Evolutionary conservation across 2,113 vertebrate species (phyloP).

Genomic region (Tachycineta bicolor): DNA sequence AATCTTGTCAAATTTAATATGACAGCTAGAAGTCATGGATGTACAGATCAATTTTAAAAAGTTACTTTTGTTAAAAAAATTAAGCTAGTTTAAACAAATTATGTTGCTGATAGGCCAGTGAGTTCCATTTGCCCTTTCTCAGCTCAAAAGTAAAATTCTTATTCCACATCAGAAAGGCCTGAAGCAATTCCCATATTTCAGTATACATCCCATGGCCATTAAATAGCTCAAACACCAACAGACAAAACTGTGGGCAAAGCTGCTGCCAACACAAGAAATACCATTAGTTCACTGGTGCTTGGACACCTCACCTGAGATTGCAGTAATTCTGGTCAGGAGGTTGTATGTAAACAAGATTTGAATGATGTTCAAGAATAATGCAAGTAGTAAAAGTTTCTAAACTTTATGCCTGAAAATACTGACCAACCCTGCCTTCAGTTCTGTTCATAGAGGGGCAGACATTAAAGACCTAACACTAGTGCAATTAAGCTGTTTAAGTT

Average conservation of each 20-base stretch:
- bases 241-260: not conserved
- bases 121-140: not conserved
- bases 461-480: not conserved
- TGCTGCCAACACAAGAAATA: not conserved
- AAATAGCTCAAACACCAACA: not conserved
- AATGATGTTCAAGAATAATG: not conserved
- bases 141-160: not conserved
- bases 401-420: not conserved
- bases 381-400: not conserved
- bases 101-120: not conserved
- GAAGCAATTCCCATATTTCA: not conserved
- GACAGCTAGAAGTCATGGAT: not conserved
- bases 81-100: not conserved
- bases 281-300: not conserved
- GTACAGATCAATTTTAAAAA: not conserved
- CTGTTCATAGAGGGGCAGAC: not conserved
- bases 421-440: not conserved
- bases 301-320: rapidly evolving
- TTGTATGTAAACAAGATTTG: not conserved
- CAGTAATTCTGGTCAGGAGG: not conserved
- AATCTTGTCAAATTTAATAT: not conserved
- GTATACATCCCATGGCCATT: not conserved
- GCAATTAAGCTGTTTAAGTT: not conserved
- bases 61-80: not conserved
- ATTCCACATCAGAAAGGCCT: not conserved